These are phyloP conservation scores for Nettapus auritus DNA, from an alignment of 2,113 vertebrate genomes.

Conservation along the genomic window DNA sequence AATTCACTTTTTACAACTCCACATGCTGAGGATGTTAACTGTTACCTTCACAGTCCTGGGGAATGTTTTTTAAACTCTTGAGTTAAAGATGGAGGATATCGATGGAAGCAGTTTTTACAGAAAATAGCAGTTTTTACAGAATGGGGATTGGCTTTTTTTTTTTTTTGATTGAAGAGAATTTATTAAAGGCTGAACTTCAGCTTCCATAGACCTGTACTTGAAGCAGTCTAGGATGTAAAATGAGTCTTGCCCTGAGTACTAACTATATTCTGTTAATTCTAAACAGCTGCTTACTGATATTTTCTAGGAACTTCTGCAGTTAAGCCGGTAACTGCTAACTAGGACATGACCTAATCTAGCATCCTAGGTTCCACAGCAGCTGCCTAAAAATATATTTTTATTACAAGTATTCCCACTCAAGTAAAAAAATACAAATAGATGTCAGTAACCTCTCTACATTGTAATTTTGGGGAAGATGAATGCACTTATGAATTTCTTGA, in stretches of 20 bases:
- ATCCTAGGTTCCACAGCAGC: neutral
- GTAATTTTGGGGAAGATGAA: neutral
- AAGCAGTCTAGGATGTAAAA: neutral
- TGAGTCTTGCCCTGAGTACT: neutral
- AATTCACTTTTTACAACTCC: neutral
- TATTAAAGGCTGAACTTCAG: neutral
- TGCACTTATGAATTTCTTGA: neutral
- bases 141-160: neutral
- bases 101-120: neutral
- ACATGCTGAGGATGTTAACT: neutral
- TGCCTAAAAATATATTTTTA: neutral
- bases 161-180: neutral
- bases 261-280: neutral
- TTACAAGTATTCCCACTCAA: neutral
- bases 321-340: neutral
- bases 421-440: neutral
- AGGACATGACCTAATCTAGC: neutral
- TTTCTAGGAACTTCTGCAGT: neutral
- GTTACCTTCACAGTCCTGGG: neutral
- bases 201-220: neutral
- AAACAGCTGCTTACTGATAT: neutral
- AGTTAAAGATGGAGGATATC: neutral
- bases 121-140: neutral
- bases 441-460: neutral
- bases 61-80: neutral